phyloP scores from a whole-genome alignment of 2,888 invertebrate species.

The Tenthredo notha region DNA sequence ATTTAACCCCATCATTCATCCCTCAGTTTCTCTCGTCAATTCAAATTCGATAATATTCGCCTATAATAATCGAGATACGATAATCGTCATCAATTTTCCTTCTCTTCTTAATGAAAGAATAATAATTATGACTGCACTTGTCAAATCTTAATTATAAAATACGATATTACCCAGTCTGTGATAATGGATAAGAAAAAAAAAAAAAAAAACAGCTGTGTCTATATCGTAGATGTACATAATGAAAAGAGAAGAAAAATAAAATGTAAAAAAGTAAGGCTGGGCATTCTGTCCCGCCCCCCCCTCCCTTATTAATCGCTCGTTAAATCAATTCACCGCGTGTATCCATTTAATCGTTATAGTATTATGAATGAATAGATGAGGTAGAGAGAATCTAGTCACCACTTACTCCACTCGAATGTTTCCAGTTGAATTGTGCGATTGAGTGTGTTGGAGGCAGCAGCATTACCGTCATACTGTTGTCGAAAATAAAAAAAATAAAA shows the following conservation, averaged over 20 bases:
- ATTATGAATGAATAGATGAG: background rate
- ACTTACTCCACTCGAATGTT: conserved; percentile 9
- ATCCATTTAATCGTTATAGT: background rate
- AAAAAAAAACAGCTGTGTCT: too few relatives aligned
- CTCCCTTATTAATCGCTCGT: conserved; percentile 22
- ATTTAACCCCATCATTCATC: background rate
- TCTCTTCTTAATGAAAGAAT: too few relatives aligned
- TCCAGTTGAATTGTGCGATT: conserved; percentile 22
- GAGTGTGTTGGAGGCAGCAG: background rate
- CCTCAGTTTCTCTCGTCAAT: too few relatives aligned
- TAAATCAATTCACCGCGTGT: background rate
- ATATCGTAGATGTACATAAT: background rate
- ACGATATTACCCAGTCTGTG: too few relatives aligned
- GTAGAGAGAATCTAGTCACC: background rate
- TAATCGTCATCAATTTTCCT: too few relatives aligned
- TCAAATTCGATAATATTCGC: too few relatives aligned
- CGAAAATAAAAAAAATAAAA: background rate
- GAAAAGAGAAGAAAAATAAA: too few relatives aligned
- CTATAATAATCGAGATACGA: too few relatives aligned
- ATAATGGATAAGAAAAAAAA: too few relatives aligned
- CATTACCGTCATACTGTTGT: background rate
- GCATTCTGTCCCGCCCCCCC: too few relatives aligned
- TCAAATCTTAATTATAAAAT: too few relatives aligned
- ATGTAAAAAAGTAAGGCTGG: background rate
- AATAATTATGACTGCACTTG: too few relatives aligned